These are phyloP conservation scores for Temnothorax longispinosus DNA, from an alignment of 1,140 invertebrate genomes.

Conservation along the genomic window DNA sequence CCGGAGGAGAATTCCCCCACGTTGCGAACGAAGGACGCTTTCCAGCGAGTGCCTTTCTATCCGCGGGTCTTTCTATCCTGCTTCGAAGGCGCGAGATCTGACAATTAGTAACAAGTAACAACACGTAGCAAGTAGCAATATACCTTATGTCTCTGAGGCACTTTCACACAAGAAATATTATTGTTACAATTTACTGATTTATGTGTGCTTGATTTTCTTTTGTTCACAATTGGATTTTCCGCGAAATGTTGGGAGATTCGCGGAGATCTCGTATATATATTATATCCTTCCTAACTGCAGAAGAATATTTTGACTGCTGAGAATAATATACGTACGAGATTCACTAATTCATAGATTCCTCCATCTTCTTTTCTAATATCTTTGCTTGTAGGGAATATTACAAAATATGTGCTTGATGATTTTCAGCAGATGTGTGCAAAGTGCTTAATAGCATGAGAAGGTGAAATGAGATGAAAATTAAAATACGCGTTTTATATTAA, in stretches of 20 bases:
- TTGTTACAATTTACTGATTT: neutral
- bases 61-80: no score
- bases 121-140: neutral
- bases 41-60: neutral
- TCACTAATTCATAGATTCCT: neutral
- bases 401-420: constrained; percentile 6
- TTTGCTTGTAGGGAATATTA: neutral
- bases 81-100: neutral
- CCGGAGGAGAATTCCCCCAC: neutral
- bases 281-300: neutral
- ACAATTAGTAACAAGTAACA: neutral
- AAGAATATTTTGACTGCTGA: neutral
- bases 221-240: neutral
- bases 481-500: neutral
- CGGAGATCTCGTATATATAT: neutral
- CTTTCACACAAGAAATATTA: neutral
- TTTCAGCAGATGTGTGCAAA: neutral
- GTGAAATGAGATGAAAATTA: neutral
- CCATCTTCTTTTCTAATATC: neutral
- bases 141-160: neutral
- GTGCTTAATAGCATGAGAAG: constrained; percentile 14
- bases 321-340: neutral
- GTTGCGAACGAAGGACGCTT: constrained; percentile 23
- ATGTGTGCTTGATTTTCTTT: neutral
- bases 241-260: neutral